A percentile compares a stretch with the other conserved stretches of the same genome.
Conservation (phyloP, 2,888 invertebrate genomes). For the Lasioglossum zephyrum region DNA sequence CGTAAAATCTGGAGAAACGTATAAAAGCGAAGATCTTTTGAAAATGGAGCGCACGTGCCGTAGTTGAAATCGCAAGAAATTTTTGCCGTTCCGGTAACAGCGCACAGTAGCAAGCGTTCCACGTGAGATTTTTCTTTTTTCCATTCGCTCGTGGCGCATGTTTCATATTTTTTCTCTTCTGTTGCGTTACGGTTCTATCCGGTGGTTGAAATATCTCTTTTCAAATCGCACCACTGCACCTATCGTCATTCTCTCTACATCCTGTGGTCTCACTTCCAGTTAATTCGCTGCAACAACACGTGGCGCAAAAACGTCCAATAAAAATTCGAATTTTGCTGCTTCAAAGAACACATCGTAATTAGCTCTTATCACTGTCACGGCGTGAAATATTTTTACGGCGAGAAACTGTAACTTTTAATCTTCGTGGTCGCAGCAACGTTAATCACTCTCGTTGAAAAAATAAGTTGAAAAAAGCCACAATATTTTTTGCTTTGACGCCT, state of each 20-base stretch:
- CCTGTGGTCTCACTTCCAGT: background rate
- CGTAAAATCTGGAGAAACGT: background rate
- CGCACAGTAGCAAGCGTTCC: background rate
- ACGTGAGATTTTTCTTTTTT: conserved; percentile 3
- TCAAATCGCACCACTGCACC: background rate
- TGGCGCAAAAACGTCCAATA: conserved; percentile 21
- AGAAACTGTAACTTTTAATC: background rate
- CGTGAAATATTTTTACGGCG: background rate
- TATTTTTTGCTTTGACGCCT: background rate
- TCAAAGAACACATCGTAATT: background rate
- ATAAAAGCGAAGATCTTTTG: background rate
- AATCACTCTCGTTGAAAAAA: too few species aligned
- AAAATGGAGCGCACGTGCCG: conserved; percentile 13
- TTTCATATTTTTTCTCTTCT: background rate
- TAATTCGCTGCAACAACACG: conserved; percentile 9
- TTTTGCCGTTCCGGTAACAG: background rate
- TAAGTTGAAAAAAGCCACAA: background rate
- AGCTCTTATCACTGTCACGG: background rate
- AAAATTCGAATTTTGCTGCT: background rate
- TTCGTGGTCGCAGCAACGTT: too few species aligned
- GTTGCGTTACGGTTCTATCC: too few species aligned
- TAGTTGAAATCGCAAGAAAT: background rate
- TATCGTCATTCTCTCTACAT: background rate
- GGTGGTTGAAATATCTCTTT: background rate
- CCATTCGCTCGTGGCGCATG: background rate